phyloP scores from a whole-genome alignment of 2,888 invertebrate genomes.

The Xylophagus ater region DNA sequence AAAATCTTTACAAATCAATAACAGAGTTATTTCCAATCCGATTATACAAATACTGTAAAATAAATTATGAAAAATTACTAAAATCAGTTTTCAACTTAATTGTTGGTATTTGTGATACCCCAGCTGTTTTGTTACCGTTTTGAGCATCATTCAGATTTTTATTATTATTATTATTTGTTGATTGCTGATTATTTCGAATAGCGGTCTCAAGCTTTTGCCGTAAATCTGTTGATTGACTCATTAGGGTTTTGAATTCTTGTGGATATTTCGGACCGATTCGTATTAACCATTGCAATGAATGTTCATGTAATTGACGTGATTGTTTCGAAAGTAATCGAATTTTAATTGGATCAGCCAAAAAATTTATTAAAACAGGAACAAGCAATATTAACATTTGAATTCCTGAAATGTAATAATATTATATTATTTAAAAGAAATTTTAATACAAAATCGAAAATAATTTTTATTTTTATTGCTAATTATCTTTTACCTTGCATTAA shows the following conservation, averaged over 20 bases:
- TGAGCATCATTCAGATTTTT: constrained; percentile 41
- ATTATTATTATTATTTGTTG: constrained; percentile 35
- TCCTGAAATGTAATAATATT: constrained; percentile 44
- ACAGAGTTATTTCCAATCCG: too few relatives aligned
- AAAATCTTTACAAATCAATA: too few relatives aligned
- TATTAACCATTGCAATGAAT: constrained; percentile 80
- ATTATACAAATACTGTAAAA: too few relatives aligned
- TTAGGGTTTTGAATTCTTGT: constrained; percentile 83
- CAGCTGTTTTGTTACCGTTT: constrained; percentile 27
- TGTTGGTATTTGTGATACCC: constrained; percentile 47
- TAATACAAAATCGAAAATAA: constrained; percentile 1
- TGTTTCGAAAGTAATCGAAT: constrained; percentile 50
- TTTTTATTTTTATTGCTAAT: not conserved
- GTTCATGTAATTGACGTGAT: constrained; percentile 68
- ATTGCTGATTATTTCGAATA: constrained; percentile 60
- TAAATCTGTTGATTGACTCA: constrained; percentile 72
- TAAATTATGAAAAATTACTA: constrained; percentile 77
- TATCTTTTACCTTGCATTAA: constrained; percentile 47
- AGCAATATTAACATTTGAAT: constrained; percentile 80
- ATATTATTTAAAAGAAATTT: constrained; percentile 8
- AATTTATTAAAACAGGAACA: constrained; percentile 82
- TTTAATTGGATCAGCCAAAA: constrained; percentile 59
- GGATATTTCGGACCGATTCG: constrained; percentile 88
- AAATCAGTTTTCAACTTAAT: constrained; percentile 92
- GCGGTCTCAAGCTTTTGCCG: constrained; percentile 76